Percentiles rank a stretch among this genome's conserved stretches.
Evolutionary conservation across 2,888 invertebrate genomes (phyloP).

Genomic region (Camponotus fellah): DNA sequence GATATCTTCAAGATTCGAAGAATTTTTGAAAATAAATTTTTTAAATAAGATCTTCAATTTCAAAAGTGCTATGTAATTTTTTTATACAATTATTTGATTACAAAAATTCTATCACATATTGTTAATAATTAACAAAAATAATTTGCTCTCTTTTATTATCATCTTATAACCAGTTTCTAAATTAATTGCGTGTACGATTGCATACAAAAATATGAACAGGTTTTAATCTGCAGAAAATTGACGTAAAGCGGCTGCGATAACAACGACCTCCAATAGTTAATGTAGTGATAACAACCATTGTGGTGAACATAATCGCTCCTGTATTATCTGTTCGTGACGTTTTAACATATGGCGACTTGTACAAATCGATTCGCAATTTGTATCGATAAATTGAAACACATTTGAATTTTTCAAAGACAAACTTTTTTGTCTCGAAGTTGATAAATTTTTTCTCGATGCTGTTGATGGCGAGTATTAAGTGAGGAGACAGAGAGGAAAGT

Average conservation of each 20-base stretch:
- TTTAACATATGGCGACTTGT: constrained; percentile 3
- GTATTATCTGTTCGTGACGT: constrained; percentile 31
- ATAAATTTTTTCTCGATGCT: background rate
- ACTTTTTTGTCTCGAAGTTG: background rate
- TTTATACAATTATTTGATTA: background rate
- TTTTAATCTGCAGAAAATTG: constrained; percentile 30
- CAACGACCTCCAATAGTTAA: constrained; percentile 30
- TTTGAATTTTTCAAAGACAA: constrained; percentile 43
- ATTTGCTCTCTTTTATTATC: background rate
- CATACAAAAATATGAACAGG: background rate
- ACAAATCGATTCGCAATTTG: constrained; percentile 16
- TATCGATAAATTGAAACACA: constrained; percentile 15
- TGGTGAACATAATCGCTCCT: constrained; percentile 19
- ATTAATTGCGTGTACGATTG: constrained; percentile 14
- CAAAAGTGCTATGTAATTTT: background rate
- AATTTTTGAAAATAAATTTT: background rate
- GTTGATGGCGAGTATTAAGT: background rate
- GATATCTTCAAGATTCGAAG: background rate
- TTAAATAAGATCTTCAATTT: background rate
- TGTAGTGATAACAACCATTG: constrained; percentile 24
- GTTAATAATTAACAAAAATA: background rate
- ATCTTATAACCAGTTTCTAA: background rate
- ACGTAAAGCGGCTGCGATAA: constrained; percentile 29
- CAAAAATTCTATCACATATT: background rate
- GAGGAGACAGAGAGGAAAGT: background rate